Evolutionary conservation across 2,113 vertebrate genomes (phyloP).

Genomic region (Corythoichthys haematopterus): DNA sequence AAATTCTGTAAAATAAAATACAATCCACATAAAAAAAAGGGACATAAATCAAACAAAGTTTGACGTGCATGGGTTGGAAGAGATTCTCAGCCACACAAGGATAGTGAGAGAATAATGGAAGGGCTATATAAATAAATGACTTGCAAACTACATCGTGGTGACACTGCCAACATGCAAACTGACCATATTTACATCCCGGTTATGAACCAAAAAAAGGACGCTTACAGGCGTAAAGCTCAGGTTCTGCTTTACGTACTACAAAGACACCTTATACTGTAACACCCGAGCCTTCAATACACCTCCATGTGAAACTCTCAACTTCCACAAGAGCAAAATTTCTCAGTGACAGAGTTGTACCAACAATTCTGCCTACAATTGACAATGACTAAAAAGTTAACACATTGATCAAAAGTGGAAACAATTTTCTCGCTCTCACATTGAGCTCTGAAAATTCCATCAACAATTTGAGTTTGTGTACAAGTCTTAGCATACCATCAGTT

Average conservation of each 20-base stretch:
- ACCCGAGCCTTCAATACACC: neutral
- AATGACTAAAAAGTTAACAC: no score
- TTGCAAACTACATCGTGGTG: neutral
- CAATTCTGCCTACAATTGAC: no score
- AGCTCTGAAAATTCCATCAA: no score
- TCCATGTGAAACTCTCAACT: neutral
- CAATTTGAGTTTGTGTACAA: neutral
- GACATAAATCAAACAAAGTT: neutral
- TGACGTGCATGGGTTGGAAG: neutral
- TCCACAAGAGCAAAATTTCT: neutral
- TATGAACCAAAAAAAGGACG: no score
- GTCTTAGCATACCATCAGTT: neutral
- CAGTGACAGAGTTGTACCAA: no score
- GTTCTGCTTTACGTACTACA: neutral
- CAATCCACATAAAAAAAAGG: neutral
- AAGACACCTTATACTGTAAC: neutral
- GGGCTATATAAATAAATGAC: no score
- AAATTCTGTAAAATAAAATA: conserved; percentile 74
- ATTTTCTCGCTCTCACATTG: no score
- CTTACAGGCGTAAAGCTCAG: neutral
- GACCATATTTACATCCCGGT: neutral
- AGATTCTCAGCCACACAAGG: neutral
- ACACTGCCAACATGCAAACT: neutral
- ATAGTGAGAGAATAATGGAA: neutral
- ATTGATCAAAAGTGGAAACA: no score